phyloP scores from a whole-genome alignment of 92 coral and sea anemone genomes.

The Metridium senile region DNA sequence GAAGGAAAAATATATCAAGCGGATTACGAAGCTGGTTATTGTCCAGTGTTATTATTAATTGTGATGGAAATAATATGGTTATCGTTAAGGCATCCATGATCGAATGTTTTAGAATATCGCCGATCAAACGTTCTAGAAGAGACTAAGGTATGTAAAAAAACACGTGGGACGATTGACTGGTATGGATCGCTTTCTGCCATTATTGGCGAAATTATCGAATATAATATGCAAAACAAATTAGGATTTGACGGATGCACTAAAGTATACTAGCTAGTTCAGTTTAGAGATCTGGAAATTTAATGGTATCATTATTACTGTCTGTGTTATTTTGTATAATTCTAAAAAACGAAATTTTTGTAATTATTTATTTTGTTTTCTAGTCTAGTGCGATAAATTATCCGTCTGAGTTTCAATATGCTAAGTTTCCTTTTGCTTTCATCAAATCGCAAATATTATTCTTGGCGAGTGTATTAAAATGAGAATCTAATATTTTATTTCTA shows the following conservation, averaged over 20 bases:
- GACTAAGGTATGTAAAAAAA: neutral
- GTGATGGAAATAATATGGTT: neutral
- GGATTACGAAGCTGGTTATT: conserved; percentile 7
- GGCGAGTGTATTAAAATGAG: no score
- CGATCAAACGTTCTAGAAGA: neutral
- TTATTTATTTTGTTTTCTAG: neutral
- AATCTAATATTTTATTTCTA: no score
- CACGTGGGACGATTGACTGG: neutral
- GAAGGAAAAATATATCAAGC: neutral
- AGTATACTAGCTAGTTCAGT: no score
- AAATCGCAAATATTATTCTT: no score
- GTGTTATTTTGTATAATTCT: neutral
- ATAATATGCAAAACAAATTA: no score
- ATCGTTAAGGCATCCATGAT: neutral
- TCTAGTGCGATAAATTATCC: no score
- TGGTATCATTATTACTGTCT: neutral
- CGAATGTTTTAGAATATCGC: neutral
- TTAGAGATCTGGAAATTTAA: no score
- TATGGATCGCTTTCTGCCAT: no score
- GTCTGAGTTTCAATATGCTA: no score
- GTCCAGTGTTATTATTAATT: neutral
- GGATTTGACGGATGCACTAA: no score
- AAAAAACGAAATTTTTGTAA: neutral
- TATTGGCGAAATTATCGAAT: no score
- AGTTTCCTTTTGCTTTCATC: no score